phyloP scores from a whole-genome alignment of 2,113 vertebrate species.

The Balaeniceps rex region DNA sequence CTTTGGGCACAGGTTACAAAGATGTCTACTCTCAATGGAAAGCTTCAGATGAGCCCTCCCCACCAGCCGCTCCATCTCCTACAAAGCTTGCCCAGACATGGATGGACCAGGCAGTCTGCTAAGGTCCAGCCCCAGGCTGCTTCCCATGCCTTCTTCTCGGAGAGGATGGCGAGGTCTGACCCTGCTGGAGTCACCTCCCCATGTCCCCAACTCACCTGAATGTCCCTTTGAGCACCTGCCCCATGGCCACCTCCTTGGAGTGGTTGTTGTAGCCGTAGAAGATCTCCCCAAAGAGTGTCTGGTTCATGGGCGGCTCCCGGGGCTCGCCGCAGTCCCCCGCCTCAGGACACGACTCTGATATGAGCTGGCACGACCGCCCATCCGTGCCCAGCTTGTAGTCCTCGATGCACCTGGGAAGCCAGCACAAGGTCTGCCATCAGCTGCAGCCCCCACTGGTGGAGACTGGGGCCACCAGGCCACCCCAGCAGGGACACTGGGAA shows the following conservation, averaged over 20 bases:
- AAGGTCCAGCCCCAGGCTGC: neutral
- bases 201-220: conserved; percentile 81
- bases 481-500: neutral
- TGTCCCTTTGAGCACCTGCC: conserved; percentile 92
- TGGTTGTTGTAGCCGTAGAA: conserved; percentile 98
- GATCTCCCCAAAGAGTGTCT: conserved; percentile 94
- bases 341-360: conserved; percentile 88
- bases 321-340: conserved; percentile 85
- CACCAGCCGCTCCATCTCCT: neutral
- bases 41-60: neutral
- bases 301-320: conserved; percentile 90
- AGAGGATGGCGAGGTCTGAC: neutral
- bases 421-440: neutral
- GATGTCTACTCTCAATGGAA: neutral
- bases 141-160: neutral
- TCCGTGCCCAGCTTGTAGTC: conserved; percentile 93
- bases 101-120: neutral
- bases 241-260: conserved; percentile 84
- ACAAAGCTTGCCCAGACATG: neutral
- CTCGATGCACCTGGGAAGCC: conserved; percentile 87
- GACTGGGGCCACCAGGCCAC: neutral
- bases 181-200: neutral
- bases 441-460: rapidly evolving
- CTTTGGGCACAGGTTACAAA: neutral
- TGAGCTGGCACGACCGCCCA: conserved; percentile 88